Base-by-base conservation (phyloP, 1,140 invertebrate genomes). In the Chymomyza costata region DNA sequence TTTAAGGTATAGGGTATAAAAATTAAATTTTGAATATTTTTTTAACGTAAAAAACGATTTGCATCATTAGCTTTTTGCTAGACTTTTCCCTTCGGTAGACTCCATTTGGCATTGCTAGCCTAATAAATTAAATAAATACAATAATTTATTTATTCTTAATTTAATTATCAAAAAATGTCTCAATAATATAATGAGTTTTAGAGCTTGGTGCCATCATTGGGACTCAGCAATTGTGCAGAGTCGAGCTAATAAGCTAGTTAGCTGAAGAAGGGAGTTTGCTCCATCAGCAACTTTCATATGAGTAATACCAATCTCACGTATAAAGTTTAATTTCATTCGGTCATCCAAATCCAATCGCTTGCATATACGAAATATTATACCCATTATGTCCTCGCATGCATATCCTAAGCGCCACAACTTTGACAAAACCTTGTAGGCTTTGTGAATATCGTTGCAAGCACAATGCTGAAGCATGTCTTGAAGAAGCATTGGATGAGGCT, bases 401-500 rank as follows among this genome's bases (percentile, higher is more conserved):
- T 99, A 99, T 1, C 97, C 97, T 45, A 98, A 87, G 78, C 92
- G 92, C 93, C 95, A 97, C 14, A 99, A 87, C 85, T 96, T 93
- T 8, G 91, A 89, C 74, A 99, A 90, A 19, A 96, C 90, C 90
- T 93, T 93, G 78, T 95, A 97, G 1, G 97, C 95, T 67, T 94
- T 92, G 47, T 93, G 91, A 57, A 99, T 93, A 59, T 98, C 91
- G 30, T 92, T 92, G 39, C 92, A 86, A 0, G 89, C 87, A 87
- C 97, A 99, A 71, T 91, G 89, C 48, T 94, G 90, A 40, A 99
- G 87, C 96, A 99, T 99, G 61, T 94, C 91, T 86, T 94, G 94
- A 6, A 99, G 92, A 0, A 97, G 83, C 54, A 98, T 88, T 5
- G 98, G 98, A 89, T 99, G 97, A 0, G 98, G 98, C 86, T 99